Conservation (phyloP, 2,797 vertebrate genomes). For the Myioborus melanocephalus region DNA sequence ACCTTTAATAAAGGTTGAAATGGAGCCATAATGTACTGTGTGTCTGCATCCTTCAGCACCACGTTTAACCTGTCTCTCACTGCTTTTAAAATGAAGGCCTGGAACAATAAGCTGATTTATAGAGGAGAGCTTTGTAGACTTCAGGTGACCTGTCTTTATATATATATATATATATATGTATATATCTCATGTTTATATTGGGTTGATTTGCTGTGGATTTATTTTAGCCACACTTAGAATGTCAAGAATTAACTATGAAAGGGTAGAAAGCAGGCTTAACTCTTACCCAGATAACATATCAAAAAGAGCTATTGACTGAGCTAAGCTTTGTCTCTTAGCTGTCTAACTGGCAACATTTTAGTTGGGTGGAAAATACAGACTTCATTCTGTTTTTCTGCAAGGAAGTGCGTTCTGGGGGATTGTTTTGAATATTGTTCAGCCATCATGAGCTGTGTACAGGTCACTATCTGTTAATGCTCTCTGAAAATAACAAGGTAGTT, state of each 20-base stretch:
- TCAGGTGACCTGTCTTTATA: not conserved
- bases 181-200: not conserved
- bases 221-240: not conserved
- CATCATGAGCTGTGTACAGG: not conserved
- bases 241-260: not conserved
- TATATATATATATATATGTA: not conserved
- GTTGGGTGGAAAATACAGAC: not conserved
- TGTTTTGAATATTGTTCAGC: not conserved
- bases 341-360: not conserved
- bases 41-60: not conserved
- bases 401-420: not conserved
- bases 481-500: not conserved
- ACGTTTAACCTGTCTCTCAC: not conserved
- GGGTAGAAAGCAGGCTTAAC: not conserved
- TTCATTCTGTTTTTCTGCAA: not conserved
- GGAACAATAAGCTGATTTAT: not conserved
- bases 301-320: not conserved
- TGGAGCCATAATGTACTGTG: not conserved
- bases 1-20: not conserved
- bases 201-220: not conserved
- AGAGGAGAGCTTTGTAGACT: not conserved
- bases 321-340: not conserved
- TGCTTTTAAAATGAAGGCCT: not conserved
- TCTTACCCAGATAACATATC: not conserved
- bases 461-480: not conserved